phyloP scores from a whole-genome alignment of 1,140 invertebrate species.

The Oryctes rhinoceros region DNA sequence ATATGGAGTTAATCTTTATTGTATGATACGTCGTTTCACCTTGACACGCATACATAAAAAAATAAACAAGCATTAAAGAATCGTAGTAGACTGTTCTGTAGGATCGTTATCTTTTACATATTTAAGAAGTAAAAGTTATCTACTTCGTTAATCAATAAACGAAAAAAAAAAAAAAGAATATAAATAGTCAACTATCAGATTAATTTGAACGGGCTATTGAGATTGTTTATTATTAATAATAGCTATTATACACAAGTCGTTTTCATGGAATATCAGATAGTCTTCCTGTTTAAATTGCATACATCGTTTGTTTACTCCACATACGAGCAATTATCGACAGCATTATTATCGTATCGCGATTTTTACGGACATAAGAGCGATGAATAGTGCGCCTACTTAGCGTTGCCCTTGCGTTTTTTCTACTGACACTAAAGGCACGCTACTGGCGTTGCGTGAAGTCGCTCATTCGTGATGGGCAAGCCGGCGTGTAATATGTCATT shows the following conservation, averaged over 20 bases:
- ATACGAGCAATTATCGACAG: too few species aligned
- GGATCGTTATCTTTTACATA: not conserved
- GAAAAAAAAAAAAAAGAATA: not conserved
- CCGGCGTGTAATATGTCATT: slow-evolving; percentile 47
- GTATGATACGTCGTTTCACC: slow-evolving; percentile 3
- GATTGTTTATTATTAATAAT: too few species aligned
- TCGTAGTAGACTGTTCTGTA: not conserved
- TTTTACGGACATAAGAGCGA: not conserved
- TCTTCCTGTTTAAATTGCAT: too few species aligned
- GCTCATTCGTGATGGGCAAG: slow-evolving; percentile 29
- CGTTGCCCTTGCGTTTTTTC: not conserved
- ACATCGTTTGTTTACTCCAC: too few species aligned
- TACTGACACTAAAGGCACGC: not conserved
- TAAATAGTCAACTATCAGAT: not conserved
- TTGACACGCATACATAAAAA: slow-evolving; percentile 8
- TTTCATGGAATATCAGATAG: too few species aligned
- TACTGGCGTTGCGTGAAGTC: slow-evolving; percentile 24
- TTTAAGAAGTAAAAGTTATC: slow-evolving; percentile 22
- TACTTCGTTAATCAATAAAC: not conserved
- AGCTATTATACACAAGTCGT: too few species aligned
- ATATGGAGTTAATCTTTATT: not conserved
- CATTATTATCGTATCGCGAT: too few species aligned
- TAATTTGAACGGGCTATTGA: too few species aligned
- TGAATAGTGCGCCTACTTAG: not conserved
- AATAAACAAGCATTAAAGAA: not conserved